Base-by-base conservation (phyloP, 2,888 invertebrate species). In the Ichneumon xanthorius region DNA sequence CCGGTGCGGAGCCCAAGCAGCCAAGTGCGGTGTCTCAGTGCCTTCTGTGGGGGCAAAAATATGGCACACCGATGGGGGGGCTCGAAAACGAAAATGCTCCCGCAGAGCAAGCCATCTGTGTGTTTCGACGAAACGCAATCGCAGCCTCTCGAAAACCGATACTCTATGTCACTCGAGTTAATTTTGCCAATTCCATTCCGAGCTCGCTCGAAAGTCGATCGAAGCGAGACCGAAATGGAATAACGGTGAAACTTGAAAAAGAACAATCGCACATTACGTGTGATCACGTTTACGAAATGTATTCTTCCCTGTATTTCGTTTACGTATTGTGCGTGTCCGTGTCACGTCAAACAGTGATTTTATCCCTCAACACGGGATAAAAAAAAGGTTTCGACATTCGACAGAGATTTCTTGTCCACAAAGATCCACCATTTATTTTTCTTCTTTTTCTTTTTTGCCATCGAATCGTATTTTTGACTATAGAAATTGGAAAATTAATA, bases 101-200 rank as follows among this genome's bases (percentile, higher is more conserved):
- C 84, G 84, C 84, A 85, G 73, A 85, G 84, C 68, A 53, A 82
- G 78, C 37, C 84, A 85, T 85, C 68, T 85, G 84, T 68, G 82
- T 67, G 72, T 58, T 71, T 22, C 45, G n/a, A 37, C 50, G 77
- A 81, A 68, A 33, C 53, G 22, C 33, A 33, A 82, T 30, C 19
- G 19, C 30, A 22, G 33, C 1, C 58, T 14, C 40, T 11, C 58
- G 16, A 22, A 40, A 22, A 11, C 26, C n/a, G n/a, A 45, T 58
- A 16, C 7, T 22, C 40, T 26, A 22, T 14, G 45, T 45, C 9
- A 40, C 14, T 16, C 2, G 7, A 7, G 5, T 11, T 14, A 58
- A 37, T 40, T 33, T 55, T 7, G 26, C 58, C 11, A 58, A 26
- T 58, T 26, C 14, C 11, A 58, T 58, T 58, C 11, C 19, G 9